Evolutionary conservation across 2,888 invertebrate species (phyloP).

Genomic region (Archips crataeganus): DNA sequence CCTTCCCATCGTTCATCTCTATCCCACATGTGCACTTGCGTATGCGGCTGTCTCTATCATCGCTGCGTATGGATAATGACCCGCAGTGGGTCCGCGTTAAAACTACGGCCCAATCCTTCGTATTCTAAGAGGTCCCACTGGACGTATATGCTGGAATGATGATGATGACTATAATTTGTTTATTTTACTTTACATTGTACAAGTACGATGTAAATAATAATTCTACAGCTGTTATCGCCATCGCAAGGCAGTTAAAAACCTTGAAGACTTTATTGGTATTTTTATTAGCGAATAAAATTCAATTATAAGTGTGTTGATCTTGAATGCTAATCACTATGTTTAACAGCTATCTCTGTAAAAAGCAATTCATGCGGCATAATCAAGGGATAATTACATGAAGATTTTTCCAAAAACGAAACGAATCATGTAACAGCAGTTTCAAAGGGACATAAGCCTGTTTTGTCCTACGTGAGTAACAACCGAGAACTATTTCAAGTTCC

Average conservation of each 20-base stretch:
- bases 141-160: too few relatives aligned
- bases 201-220: not conserved
- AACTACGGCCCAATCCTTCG: too few relatives aligned
- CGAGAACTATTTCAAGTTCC: conserved; percentile 34
- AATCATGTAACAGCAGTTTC: not conserved
- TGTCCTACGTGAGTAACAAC: not conserved
- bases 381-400: conserved; percentile 57
- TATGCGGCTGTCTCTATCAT: too few relatives aligned
- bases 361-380: conserved; percentile 55
- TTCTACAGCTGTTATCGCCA: not conserved
- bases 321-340: conserved; percentile 51
- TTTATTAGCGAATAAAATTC: conserved; percentile 48
- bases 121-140: too few relatives aligned
- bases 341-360: conserved; percentile 54
- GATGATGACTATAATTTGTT: not conserved
- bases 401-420: not conserved
- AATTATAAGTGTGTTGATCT: conserved; percentile 45
- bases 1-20: too few relatives aligned
- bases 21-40: too few relatives aligned
- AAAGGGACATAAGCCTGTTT: not conserved
- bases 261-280: not conserved
- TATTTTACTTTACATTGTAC: not conserved
- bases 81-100: too few relatives aligned
- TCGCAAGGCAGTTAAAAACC: not conserved
- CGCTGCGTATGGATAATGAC: too few relatives aligned